Conservation (phyloP, 2,797 vertebrate genomes). For the Odontamblyopus lacepedii region DNA sequence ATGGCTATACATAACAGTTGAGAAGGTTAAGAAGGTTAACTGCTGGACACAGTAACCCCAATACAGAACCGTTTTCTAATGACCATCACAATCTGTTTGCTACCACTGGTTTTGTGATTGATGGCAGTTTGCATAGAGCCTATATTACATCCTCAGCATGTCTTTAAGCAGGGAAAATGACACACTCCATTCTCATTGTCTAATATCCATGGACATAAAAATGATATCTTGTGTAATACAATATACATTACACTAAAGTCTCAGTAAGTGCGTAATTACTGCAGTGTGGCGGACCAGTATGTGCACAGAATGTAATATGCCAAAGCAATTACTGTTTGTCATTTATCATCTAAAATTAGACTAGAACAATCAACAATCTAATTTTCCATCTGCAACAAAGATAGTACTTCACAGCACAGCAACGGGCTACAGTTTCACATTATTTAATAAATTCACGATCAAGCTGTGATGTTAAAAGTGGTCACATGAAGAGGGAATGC, state of each 20-base stretch:
- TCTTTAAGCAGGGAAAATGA: constrained; percentile 43
- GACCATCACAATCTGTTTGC: constrained; percentile 75
- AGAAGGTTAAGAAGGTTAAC: constrained; percentile 79
- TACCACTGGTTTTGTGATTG: constrained; percentile 65
- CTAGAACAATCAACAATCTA: constrained; percentile 5
- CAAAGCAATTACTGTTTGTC: constrained; percentile 24
- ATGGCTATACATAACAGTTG: constrained; percentile 66
- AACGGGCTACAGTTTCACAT: neutral
- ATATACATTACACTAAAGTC: neutral
- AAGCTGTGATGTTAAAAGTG: neutral
- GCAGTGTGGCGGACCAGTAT: constrained; percentile 9
- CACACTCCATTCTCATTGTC: constrained; percentile 10
- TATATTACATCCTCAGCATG: constrained; percentile 31
- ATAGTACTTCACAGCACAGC: neutral
- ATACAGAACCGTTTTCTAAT: constrained; percentile 75
- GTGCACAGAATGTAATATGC: constrained; percentile 8
- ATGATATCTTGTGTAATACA: constrained; percentile 5
- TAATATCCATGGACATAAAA: constrained; percentile 10
- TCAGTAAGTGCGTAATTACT: constrained; percentile 8
- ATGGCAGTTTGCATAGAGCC: constrained; percentile 51
- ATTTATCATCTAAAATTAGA: constrained; percentile 20
- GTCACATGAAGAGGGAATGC: neutral
- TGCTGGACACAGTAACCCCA: constrained; percentile 71
- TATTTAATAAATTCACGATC: neutral
- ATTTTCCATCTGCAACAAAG: constrained; percentile 7